phyloP scores from a whole-genome alignment of 2,797 vertebrate species.

The Monodelphis domestica region DNA sequence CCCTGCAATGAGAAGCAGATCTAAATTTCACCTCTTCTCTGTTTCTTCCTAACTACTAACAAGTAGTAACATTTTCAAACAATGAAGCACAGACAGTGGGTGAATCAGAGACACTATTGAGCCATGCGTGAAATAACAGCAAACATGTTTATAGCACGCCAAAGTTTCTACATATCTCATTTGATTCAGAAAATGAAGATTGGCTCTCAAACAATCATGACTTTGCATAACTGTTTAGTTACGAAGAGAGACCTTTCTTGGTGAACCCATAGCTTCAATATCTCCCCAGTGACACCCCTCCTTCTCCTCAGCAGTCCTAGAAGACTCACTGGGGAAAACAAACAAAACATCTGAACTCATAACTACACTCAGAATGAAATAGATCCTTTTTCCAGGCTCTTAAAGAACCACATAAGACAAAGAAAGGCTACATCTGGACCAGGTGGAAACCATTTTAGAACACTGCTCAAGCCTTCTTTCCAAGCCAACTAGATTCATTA shows the following conservation, averaged over 20 bases:
- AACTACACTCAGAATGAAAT: not conserved
- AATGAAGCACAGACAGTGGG: not conserved
- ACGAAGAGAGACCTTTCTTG: not conserved
- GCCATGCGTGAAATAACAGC: not conserved
- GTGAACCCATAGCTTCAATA: too few relatives aligned
- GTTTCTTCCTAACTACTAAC: not conserved
- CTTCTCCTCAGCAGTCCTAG: not conserved
- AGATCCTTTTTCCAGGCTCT: not conserved
- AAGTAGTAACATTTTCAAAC: not conserved
- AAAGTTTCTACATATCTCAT: not conserved
- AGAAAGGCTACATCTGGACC: not conserved
- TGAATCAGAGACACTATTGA: not conserved
- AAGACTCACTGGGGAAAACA: not conserved
- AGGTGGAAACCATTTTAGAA: not conserved
- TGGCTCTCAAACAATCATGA: not conserved
- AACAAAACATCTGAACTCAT: not conserved
- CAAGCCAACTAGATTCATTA: not conserved
- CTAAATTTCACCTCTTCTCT: not conserved
- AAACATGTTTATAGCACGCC: not conserved
- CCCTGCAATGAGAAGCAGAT: not conserved
- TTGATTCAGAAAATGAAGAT: not conserved
- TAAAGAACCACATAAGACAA: not conserved
- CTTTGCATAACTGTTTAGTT: not conserved
- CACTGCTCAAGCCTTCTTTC: accelerated
- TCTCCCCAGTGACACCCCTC: not conserved